Evolutionary conservation across 2,888 invertebrate genomes (phyloP).

Genomic region (Clunio marinus): DNA sequence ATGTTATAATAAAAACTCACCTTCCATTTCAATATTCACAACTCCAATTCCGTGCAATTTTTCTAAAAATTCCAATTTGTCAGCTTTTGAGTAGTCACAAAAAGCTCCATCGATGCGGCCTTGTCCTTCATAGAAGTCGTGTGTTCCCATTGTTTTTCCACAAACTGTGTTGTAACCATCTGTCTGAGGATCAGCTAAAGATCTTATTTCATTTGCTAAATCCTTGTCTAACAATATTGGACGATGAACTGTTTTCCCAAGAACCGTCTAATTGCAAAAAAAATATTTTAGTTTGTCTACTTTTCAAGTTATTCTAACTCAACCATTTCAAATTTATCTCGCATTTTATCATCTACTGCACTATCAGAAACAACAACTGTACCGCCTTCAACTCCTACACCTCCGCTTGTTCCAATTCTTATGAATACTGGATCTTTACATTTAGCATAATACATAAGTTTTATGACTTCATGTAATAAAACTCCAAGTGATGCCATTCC

Average conservation of each 20-base stretch:
- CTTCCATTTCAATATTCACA: constrained; percentile 23
- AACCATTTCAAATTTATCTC: constrained; percentile 79
- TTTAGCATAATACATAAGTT: constrained; percentile 85
- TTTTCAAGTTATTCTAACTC: constrained; percentile 45
- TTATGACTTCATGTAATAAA: constrained; percentile 91
- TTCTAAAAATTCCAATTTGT: constrained; percentile 83
- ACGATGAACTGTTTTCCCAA: constrained; percentile 76
- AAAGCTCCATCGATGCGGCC: constrained; percentile 94
- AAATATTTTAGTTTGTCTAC: not conserved
- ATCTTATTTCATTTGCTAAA: constrained; percentile 73
- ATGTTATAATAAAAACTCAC: not conserved
- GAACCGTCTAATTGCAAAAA: constrained; percentile 62
- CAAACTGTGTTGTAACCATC: constrained; percentile 82
- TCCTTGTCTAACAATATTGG: constrained; percentile 80
- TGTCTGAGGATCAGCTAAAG: constrained; percentile 61
- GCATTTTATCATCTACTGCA: constrained; percentile 81
- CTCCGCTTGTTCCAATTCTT: constrained; percentile 91
- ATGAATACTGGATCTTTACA: constrained; percentile 86
- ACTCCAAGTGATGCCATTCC: constrained; percentile 95
- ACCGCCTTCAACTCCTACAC: constrained; percentile 86
- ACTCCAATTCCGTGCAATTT: constrained; percentile 65
- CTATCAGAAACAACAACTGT: constrained; percentile 91
- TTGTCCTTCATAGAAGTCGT: constrained; percentile 99
- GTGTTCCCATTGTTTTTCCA: constrained; percentile 94
- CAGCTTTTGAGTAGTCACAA: constrained; percentile 86